Percentiles rank a stretch among this genome's conserved stretches.
These are phyloP conservation scores for Dolomedes plantarius DNA, from an alignment of 2,888 invertebrate species.

Conservation along the genomic window DNA sequence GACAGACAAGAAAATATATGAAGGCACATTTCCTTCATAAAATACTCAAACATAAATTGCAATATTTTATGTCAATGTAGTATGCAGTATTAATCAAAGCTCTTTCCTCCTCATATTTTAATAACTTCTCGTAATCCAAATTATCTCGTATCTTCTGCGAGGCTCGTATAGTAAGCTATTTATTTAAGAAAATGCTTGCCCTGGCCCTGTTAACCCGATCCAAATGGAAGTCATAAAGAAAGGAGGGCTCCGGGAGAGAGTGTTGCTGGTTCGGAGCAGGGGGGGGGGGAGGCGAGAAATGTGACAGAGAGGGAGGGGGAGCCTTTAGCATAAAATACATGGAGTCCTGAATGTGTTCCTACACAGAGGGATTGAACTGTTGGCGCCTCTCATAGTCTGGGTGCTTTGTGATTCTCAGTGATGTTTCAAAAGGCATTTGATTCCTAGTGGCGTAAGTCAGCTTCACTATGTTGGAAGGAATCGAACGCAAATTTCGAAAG, in stretches of 20 bases:
- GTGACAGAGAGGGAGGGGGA: constrained; percentile 42
- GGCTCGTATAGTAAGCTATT: too few species aligned
- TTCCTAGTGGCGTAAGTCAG: neutral
- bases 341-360: constrained; percentile 45
- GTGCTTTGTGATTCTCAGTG: neutral
- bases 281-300: constrained; percentile 15
- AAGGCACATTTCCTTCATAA: too few species aligned
- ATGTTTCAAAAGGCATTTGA: neutral
- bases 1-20: too few species aligned
- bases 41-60: too few species aligned
- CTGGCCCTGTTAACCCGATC: too few species aligned
- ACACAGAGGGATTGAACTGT: constrained; percentile 64
- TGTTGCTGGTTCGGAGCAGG: constrained; percentile 20
- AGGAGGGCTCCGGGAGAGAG: neutral
- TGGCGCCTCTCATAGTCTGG: constrained; percentile 66
- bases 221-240: neutral
- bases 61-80: too few species aligned
- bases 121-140: too few species aligned
- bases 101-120: too few species aligned
- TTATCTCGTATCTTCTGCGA: too few species aligned
- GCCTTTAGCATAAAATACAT: constrained; percentile 67
- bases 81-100: too few species aligned
- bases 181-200: too few species aligned
- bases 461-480: neutral
- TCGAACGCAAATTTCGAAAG: too few species aligned